Evolutionary conservation across 2,797 vertebrate genomes (phyloP).

Genomic region (Acropternis orthonyx): DNA sequence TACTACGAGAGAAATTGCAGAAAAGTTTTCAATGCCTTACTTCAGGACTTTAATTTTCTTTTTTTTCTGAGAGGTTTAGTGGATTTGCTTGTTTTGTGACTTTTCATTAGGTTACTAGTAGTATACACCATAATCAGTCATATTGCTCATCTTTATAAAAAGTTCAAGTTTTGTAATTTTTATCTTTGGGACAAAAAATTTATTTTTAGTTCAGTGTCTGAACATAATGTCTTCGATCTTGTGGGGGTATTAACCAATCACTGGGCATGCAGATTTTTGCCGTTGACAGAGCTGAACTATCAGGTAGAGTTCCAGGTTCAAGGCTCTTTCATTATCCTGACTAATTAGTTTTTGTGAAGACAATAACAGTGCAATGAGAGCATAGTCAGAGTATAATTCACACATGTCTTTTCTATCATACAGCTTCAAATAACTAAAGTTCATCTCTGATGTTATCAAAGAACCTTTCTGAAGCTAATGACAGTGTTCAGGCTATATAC

Average conservation of each 20-base stretch:
- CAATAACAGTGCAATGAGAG: background rate
- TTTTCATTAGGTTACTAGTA: background rate
- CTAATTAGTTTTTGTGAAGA: background rate
- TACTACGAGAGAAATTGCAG: background rate
- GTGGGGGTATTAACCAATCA: background rate
- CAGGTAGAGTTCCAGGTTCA: background rate
- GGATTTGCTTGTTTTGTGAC: background rate
- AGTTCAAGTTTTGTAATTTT: background rate
- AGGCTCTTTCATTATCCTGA: background rate
- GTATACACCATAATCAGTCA: background rate
- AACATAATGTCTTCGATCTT: background rate
- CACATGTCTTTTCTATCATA: background rate
- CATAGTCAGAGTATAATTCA: background rate
- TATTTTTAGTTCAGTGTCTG: background rate
- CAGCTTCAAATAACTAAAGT: background rate
- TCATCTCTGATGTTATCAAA: constrained; percentile 7
- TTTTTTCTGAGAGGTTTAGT: background rate
- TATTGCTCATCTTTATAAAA: background rate
- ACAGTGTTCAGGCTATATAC: background rate
- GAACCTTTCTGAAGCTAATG: constrained; percentile 1
- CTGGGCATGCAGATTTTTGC: background rate
- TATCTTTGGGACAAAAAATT: background rate
- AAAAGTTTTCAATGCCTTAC: background rate
- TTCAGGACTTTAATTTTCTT: background rate
- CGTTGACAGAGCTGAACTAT: background rate